A percentile compares a stretch with the other conserved stretches of the same genome.
These are phyloP conservation scores for Tachina lurida DNA, from an alignment of 2,888 invertebrate species.

Conservation along the genomic window DNA sequence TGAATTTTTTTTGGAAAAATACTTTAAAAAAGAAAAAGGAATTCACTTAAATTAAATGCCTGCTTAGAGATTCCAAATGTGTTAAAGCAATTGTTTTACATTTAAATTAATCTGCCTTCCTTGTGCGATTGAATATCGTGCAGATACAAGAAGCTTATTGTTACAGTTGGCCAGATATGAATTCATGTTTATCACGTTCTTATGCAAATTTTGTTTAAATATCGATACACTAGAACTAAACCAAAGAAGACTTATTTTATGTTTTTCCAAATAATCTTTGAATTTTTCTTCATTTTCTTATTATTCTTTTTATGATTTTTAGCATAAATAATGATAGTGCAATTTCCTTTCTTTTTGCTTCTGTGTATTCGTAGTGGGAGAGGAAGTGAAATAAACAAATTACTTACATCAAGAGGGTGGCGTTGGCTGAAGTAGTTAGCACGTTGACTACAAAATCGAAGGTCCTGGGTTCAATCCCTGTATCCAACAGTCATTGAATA, in stretches of 20 bases:
- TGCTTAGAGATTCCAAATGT: not conserved
- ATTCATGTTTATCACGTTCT: constrained; percentile 3
- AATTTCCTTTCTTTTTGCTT: not conserved
- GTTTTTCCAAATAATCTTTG: constrained; percentile 27
- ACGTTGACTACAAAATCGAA: too few relatives aligned
- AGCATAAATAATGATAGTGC: constrained; percentile 54
- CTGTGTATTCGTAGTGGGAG: not conserved
- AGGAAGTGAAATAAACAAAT: not conserved
- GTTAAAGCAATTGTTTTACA: not conserved
- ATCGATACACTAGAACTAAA: constrained; percentile 2
- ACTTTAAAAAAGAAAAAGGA: not conserved
- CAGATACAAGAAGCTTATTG: not conserved
- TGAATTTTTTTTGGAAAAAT: not conserved
- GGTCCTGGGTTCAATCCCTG: too few relatives aligned
- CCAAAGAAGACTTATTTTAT: not conserved
- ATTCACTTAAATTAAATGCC: constrained; percentile 9
- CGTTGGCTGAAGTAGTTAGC: too few relatives aligned
- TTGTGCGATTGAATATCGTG: not conserved
- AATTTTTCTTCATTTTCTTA: constrained; percentile 18
- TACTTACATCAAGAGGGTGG: not conserved
- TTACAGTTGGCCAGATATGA: not conserved
- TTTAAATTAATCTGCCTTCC: not conserved
- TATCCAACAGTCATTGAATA: too few relatives aligned
- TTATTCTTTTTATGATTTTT: constrained; percentile 2
- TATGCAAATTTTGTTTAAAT: constrained; percentile 26